Conservation (phyloP, 2,797 vertebrate species). For the Lepus townsendii region DNA sequence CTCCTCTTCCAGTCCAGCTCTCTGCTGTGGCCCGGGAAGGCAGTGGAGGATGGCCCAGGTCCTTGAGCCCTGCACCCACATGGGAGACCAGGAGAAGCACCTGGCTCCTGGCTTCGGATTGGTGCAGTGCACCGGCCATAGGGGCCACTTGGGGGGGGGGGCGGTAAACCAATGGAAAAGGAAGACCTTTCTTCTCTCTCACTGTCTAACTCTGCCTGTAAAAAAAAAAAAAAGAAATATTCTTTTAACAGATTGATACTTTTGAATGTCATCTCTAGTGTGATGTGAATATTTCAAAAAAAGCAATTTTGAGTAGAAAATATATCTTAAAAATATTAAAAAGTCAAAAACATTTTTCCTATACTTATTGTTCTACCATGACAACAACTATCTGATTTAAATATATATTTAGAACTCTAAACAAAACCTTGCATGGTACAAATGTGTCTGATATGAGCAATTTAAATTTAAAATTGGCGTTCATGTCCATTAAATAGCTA, state of each 20-base stretch:
- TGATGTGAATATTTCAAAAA: constrained; percentile 8
- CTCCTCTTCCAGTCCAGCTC: too few relatives aligned
- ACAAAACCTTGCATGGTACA: not conserved
- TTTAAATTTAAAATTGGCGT: not conserved
- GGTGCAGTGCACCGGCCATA: too few relatives aligned
- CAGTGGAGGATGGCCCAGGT: too few relatives aligned
- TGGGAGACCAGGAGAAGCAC: too few relatives aligned
- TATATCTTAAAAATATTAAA: not conserved
- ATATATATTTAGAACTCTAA: constrained; percentile 45
- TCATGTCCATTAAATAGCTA: not conserved
- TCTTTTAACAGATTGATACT: constrained; percentile 34
- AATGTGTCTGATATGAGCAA: constrained; percentile 2
- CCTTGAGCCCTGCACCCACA: too few relatives aligned
- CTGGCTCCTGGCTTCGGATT: too few relatives aligned
- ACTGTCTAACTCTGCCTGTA: too few relatives aligned
- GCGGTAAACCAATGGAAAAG: too few relatives aligned
- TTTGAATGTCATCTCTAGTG: constrained; percentile 23
- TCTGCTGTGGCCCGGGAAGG: too few relatives aligned
- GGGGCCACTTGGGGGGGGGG: too few relatives aligned
- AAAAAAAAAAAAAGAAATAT: not conserved
- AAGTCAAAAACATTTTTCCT: not conserved
- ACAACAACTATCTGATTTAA: constrained; percentile 2
- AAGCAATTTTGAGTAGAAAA: constrained; percentile 62
- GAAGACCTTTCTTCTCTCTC: too few relatives aligned
- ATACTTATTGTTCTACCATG: not conserved